A percentile compares a stretch with the other conserved stretches of the same genome.
These are phyloP conservation scores for Leptopilina drosophilae DNA, from an alignment of 2,888 invertebrate species.

Conservation along the genomic window DNA sequence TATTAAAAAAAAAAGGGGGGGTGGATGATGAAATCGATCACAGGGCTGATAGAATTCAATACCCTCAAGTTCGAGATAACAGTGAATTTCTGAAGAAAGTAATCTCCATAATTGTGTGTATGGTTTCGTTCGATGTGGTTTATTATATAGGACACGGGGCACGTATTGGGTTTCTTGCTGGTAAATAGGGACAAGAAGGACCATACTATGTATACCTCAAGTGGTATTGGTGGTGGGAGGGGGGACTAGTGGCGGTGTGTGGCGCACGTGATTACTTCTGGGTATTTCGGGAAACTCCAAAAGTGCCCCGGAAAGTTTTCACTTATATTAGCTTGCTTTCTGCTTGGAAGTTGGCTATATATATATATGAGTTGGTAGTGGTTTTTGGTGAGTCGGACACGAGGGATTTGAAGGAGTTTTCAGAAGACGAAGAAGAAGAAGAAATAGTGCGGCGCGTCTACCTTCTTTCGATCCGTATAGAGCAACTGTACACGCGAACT, in stretches of 20 bases:
- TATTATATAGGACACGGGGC: conserved; percentile 17
- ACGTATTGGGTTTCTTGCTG: conserved; percentile 58
- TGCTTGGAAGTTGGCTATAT: conserved; percentile 39
- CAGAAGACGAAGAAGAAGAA: neutral
- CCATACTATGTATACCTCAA: no score
- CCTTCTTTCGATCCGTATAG: conserved; percentile 22
- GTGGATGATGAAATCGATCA: neutral
- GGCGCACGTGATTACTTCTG: conserved; percentile 60
- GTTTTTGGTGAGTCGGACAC: conserved; percentile 15
- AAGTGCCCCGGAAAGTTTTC: conserved; percentile 60
- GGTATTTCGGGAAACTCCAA: conserved; percentile 64
- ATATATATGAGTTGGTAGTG: conserved; percentile 5
- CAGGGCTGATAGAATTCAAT: neutral
- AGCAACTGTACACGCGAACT: conserved; percentile 21
- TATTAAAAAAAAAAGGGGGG: no score
- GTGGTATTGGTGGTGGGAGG: neutral
- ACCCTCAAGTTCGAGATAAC: neutral
- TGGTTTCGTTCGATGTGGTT: conserved; percentile 53
- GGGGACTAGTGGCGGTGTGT: conserved; percentile 29
- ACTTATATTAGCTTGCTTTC: conserved; percentile 59
- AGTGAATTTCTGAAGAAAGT: conserved; percentile 48
- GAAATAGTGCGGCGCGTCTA: neutral
- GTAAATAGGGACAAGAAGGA: conserved; percentile 22
- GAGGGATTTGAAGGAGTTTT: conserved; percentile 16
- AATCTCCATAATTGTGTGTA: conserved; percentile 58